Evolutionary conservation across 2,888 invertebrate species (phyloP), one percentile per base, ranked within the genome.

Genomic region (Megamerina dolium): DNA sequence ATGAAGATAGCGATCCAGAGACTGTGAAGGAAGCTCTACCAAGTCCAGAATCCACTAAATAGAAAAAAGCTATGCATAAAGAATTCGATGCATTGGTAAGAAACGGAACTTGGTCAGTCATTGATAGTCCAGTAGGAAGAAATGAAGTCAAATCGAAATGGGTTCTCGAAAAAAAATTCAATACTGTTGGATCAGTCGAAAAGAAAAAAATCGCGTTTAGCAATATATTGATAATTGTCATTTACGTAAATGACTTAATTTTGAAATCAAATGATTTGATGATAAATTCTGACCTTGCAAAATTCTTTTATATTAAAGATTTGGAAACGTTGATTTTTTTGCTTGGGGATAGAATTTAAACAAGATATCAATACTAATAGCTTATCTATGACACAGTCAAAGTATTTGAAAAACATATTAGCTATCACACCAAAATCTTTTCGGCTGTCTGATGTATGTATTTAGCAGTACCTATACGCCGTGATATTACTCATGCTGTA

Each of bases 71-170:
- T n/a, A n/a, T n/a, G n/a, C n/a, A n/a, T n/a, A n/a, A n/a, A n/a
- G n/a, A n/a, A n/a, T n/a, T n/a, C n/a, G n/a, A n/a, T n/a, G 12
- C 40, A n/a, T n/a, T 46, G 4, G 38, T 41, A n/a, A 35, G 34
- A 38, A 56, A 55, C 38, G 34, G 50, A 18, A 56, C 56, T 5
- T 60, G 54, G 54, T 45, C 47, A 38, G 45, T 59, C 13, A 48
- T 52, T 16, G 36, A 51, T 1, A 41, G 53, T 14, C 55, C 57
- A 5, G 12, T 23, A 4, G 49, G 48, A 4, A 48, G 41, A n/a
- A 55, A 55, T 48, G 40, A 54, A 18, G 48, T 60, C 18, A 50
- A 53, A 31, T 59, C 52, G 16, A 56, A 57, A 36, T 60, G 58
- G 55, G 55, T 56, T 2, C 50, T 55, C 14, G 53, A 52, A 37